Percentiles rank a stretch among this genome's conserved stretches.
Conservation (phyloP, 2,113 vertebrate species). For the Cinclus mexicanus region DNA sequence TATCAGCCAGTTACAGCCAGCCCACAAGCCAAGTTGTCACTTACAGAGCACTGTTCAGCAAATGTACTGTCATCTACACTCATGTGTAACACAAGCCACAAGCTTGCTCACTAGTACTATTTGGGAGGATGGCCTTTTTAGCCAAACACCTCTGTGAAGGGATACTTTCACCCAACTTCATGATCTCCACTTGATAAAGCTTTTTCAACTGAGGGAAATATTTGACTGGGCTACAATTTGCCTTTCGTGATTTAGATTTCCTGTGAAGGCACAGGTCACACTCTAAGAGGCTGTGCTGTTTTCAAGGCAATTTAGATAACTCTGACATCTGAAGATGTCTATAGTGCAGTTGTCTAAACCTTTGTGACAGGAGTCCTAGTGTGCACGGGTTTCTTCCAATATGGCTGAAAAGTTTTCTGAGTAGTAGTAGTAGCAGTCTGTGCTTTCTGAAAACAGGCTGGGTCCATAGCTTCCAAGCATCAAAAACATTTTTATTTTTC, state of each 20-base stretch:
- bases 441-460: neutral
- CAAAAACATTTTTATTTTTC: neutral
- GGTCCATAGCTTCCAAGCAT: neutral
- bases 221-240: neutral
- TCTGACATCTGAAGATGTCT: neutral
- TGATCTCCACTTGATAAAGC: neutral
- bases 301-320: neutral
- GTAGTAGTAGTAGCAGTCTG: neutral
- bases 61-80: neutral
- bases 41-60: neutral
- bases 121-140: neutral
- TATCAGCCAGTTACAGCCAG: neutral
- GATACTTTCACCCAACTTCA: neutral
- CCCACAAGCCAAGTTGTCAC: fast-evolving
- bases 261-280: neutral
- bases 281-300: neutral
- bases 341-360: neutral
- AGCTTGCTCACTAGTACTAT: neutral
- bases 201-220: neutral
- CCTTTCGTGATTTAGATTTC: neutral
- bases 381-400: neutral
- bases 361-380: neutral
- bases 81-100: neutral
- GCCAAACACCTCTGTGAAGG: neutral
- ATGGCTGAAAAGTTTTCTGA: neutral